Percentiles rank a stretch among this genome's conserved stretches.
phyloP scores from a whole-genome alignment of 2,113 vertebrate species.

The Myiozetetes cayanensis region DNA sequence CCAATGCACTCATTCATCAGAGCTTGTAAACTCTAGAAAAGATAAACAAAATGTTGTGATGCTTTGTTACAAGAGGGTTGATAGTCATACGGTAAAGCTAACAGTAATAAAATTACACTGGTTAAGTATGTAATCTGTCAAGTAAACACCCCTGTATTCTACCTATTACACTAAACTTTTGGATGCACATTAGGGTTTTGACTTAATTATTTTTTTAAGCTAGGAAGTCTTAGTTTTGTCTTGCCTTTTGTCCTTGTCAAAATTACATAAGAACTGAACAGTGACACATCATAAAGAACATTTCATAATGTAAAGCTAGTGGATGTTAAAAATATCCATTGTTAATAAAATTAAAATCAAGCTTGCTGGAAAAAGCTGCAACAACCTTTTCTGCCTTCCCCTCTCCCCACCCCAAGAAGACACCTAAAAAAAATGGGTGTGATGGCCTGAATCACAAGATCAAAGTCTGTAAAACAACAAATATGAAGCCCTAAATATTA shows the following conservation, averaged over 20 bases:
- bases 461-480: neutral
- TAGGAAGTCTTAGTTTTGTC: neutral
- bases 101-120: neutral
- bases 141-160: neutral
- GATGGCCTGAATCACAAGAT: neutral
- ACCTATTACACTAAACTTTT: neutral
- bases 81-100: neutral
- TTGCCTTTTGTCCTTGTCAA: neutral
- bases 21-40: conserved; percentile 89
- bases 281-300: neutral
- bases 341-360: neutral
- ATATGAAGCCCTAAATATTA: neutral
- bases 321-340: neutral
- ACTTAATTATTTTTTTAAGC: neutral
- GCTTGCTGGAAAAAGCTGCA: neutral
- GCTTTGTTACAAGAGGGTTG: neutral
- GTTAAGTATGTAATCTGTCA: neutral
- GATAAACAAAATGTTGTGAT: neutral
- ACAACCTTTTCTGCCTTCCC: neutral
- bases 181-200: neutral
- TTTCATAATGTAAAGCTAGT: neutral
- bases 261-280: neutral
- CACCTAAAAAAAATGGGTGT: neutral
- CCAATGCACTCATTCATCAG: conserved; percentile 99
- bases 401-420: neutral